Evolutionary conservation across 2,113 vertebrate genomes (phyloP).

Genomic region (Monarcha castaneiventris): DNA sequence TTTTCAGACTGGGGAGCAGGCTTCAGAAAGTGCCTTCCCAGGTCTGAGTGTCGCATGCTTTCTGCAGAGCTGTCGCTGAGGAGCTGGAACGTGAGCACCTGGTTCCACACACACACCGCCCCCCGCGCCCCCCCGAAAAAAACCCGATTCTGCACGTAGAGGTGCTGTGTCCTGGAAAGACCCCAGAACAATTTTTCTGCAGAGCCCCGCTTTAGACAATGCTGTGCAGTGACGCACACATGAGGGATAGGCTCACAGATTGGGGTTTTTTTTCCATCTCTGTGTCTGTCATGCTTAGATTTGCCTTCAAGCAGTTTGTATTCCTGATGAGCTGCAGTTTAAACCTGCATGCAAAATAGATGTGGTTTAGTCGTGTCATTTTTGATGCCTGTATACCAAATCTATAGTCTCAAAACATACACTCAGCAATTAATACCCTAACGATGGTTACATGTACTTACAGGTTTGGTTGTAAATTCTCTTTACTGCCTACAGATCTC

Average conservation of each 20-base stretch:
- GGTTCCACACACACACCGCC: too few species aligned
- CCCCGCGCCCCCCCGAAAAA: not conserved
- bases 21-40: not conserved
- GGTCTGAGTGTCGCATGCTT: accelerated
- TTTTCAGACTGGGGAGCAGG: not conserved
- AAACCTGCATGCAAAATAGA: not conserved
- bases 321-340: not conserved
- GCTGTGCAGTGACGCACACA: not conserved
- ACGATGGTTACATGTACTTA: not conserved
- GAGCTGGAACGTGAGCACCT: not conserved
- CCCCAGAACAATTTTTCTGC: not conserved
- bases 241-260: not conserved
- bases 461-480: not conserved
- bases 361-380: not conserved
- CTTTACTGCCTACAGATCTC: not conserved
- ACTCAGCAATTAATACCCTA: not conserved
- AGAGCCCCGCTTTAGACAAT: not conserved
- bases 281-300: not conserved
- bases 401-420: not conserved
- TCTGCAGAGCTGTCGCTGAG: not conserved
- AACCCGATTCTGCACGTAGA: not conserved
- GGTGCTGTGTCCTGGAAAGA: not conserved
- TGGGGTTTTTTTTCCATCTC: too few species aligned
- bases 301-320: constrained; percentile 18
- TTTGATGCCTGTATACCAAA: not conserved